Percentiles rank a stretch among this genome's conserved stretches.
phyloP scores from a whole-genome alignment of 2,797 vertebrate species.

The Rhinichthys osculus region DNA sequence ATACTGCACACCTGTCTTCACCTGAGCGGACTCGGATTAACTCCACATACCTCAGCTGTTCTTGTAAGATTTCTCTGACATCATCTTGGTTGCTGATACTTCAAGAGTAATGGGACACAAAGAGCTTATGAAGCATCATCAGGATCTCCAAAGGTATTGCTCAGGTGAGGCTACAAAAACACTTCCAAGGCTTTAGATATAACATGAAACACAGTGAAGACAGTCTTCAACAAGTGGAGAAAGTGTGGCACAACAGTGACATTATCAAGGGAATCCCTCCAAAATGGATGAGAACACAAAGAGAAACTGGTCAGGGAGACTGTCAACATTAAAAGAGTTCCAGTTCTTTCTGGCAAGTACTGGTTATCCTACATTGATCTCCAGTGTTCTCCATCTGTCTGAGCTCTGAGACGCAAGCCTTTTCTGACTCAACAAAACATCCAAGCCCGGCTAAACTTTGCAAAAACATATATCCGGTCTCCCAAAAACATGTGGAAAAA shows the following conservation, averaged over 20 bases:
- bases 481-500: too few relatives aligned
- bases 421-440: too few relatives aligned
- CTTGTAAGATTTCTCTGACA: not conserved
- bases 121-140: not conserved
- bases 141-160: too few relatives aligned
- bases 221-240: not conserved
- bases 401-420: too few relatives aligned
- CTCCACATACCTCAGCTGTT: not conserved
- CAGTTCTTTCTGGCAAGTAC: not conserved
- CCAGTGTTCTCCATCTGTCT: not conserved
- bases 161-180: not conserved
- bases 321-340: not conserved
- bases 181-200: not conserved
- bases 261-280: too few relatives aligned
- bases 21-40: not conserved
- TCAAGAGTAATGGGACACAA: not conserved
- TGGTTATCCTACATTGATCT: not conserved
- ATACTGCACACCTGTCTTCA: not conserved
- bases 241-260: too few relatives aligned
- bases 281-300: too few relatives aligned
- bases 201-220: not conserved
- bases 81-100: not conserved
- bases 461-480: not conserved
- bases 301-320: too few relatives aligned
- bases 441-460: too few relatives aligned